Base-by-base conservation (phyloP, 2,888 invertebrate genomes). In the Sarcophaga subvicina region DNA sequence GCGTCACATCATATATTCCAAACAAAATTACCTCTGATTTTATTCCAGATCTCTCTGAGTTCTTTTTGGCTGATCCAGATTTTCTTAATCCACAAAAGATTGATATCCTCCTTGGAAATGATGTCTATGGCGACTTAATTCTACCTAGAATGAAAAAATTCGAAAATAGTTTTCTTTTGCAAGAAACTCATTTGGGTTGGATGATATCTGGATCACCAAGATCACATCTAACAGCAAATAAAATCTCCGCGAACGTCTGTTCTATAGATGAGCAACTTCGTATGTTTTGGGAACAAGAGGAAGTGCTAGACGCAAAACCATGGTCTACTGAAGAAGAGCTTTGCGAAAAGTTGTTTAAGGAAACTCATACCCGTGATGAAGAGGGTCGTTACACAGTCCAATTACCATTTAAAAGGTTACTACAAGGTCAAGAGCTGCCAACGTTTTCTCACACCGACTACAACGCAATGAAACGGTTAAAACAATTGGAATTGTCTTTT, bases 101-200 rank as follows among this genome's bases (percentile, higher is more conserved):
- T 47, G 78, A 83, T 62, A 45, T 83, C 8, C 63, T 77, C 6
- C 45, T 83, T 17, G 82, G n/a, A n/a, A n/a, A n/a, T n/a, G n/a
- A 77, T 37, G 27, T 82, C 22, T n/a, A n/a, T n/a, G n/a, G n/a
- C n/a, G n/a, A n/a, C n/a, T n/a, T n/a, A n/a, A n/a, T n/a, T n/a
- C n/a, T n/a, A n/a, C n/a, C n/a, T 82, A 82, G 37, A 49, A 64
- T 67, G 47, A 83, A 77, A 37, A 83, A 79, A 25, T 69, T 76
- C 49, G 73, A 79, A 62, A 78, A 76, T 6, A n/a, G 76, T 60
- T 63, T 83, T 49, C 59, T 77, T 22, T n/a, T 83, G 2, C 77
- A 83, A 83, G 72, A 67, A 73, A 79, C 79, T 5, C 62, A 79
- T 49, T 83, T 83, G 66, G 83, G 83, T 20, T 83, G 78, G 73